Percentiles rank a stretch among this genome's conserved stretches.
These are phyloP conservation scores for Brassicogethes aeneus DNA, from an alignment of 2,888 invertebrate species.

Conservation along the genomic window DNA sequence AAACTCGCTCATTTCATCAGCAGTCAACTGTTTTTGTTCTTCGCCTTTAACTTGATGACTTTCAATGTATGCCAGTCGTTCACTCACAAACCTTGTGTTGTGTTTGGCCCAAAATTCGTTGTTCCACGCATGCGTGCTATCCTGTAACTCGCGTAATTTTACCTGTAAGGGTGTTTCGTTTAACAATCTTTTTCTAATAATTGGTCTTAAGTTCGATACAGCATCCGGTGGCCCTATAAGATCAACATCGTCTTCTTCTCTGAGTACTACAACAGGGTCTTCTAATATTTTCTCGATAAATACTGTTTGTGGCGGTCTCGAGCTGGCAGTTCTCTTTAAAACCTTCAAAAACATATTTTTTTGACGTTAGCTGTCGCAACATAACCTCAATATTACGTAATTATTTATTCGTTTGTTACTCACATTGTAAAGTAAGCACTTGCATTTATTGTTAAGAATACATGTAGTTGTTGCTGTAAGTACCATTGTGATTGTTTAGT, in stretches of 20 bases:
- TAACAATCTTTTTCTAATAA: conserved; percentile 53
- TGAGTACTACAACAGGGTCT: conserved; percentile 30
- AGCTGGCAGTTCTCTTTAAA: conserved; percentile 31
- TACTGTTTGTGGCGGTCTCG: conserved; percentile 42
- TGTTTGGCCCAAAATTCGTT: conserved; percentile 76
- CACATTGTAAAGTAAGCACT: background rate
- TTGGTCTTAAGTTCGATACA: conserved; percentile 67
- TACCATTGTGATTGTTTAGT: background rate
- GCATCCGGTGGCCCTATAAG: conserved; percentile 75
- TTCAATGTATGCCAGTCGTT: conserved; percentile 37
- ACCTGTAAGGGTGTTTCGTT: conserved; percentile 61
- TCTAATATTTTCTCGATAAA: conserved; percentile 25
- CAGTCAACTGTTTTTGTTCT: conserved; percentile 49
- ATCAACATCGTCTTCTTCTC: conserved; percentile 42
- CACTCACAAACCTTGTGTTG: conserved; percentile 64
- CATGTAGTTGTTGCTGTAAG: background rate
- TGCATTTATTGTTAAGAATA: background rate
- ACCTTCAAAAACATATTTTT: conserved; percentile 9
- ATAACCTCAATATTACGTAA: conserved; percentile 6
- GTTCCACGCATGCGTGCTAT: conserved; percentile 73
- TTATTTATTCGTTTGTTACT: background rate
- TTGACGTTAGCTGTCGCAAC: background rate
- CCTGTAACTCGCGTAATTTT: conserved; percentile 53
- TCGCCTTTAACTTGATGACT: conserved; percentile 24
- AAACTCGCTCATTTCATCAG: conserved; percentile 83